phyloP scores from a whole-genome alignment of 2,888 invertebrate genomes.

The Lithophane socia region DNA sequence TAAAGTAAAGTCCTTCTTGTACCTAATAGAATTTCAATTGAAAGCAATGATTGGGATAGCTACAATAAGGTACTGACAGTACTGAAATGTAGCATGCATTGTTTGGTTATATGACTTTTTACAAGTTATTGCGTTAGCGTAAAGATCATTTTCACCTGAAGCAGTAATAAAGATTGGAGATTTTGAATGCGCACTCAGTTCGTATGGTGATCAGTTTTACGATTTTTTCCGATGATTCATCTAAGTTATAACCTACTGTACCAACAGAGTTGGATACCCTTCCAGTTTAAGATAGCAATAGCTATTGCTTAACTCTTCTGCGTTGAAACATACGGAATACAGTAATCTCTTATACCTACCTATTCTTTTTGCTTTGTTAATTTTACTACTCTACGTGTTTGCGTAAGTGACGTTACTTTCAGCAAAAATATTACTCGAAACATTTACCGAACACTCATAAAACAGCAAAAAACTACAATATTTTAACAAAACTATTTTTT shows the following conservation, averaged over 20 bases:
- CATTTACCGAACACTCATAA: not conserved
- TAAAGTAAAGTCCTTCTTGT: not conserved
- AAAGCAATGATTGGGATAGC: not conserved
- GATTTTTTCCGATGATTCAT: no score
- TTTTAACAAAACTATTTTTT: no score
- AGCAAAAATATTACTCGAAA: not conserved
- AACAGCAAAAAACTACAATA: no score
- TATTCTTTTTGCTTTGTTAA: not conserved
- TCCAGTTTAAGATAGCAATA: not conserved
- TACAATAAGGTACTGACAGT: not conserved
- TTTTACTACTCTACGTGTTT: not conserved
- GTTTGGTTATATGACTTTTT: no score
- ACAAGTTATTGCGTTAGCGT: no score
- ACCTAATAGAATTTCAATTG: not conserved
- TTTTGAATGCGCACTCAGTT: no score
- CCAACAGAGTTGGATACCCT: not conserved
- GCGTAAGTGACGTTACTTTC: not conserved
- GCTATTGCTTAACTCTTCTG: not conserved
- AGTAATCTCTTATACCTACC: no score
- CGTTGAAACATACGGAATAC: not conserved
- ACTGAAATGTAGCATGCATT: no score
- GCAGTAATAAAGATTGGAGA: no score
- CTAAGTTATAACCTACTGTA: no score
- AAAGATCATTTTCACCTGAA: no score
- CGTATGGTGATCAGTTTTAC: no score